Evolutionary conservation across 2,113 vertebrate species (phyloP).

Genomic region (Petrocephalus microphthalmus): DNA sequence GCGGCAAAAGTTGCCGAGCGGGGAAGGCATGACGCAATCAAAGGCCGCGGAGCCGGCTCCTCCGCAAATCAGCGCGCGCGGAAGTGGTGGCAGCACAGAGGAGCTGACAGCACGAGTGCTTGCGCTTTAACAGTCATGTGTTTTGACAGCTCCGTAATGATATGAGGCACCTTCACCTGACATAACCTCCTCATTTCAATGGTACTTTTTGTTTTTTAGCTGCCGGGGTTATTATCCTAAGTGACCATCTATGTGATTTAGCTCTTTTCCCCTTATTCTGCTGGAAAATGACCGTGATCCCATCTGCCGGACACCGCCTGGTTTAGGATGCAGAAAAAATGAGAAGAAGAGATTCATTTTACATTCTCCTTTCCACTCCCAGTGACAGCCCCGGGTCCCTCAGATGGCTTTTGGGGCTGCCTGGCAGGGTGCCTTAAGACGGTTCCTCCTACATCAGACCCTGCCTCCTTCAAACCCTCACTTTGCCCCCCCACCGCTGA

Average conservation of each 20-base stretch:
- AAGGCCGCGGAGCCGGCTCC: background rate
- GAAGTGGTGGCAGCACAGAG: background rate
- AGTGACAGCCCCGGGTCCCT: background rate
- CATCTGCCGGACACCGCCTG: background rate
- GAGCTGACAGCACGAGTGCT: background rate
- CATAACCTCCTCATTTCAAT: background rate
- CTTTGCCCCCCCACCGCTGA: background rate
- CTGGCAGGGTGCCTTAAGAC: background rate
- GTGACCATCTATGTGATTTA: constrained; percentile 1
- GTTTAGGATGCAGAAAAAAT: background rate
- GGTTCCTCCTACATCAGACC: background rate
- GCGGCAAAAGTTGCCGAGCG: background rate
- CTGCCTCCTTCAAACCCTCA: background rate
- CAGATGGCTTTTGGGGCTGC: background rate
- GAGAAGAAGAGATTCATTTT: background rate
- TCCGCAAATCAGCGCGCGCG: background rate
- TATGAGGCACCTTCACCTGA: background rate
- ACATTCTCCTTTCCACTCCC: background rate
- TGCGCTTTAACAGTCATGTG: background rate
- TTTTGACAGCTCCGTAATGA: background rate
- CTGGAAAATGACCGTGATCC: background rate
- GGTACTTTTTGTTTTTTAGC: background rate
- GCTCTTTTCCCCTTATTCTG: background rate
- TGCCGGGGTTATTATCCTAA: background rate
- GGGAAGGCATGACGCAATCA: background rate